phyloP scores from a whole-genome alignment of 2,797 vertebrate genomes.

The Centroberyx gerrardi region DNA sequence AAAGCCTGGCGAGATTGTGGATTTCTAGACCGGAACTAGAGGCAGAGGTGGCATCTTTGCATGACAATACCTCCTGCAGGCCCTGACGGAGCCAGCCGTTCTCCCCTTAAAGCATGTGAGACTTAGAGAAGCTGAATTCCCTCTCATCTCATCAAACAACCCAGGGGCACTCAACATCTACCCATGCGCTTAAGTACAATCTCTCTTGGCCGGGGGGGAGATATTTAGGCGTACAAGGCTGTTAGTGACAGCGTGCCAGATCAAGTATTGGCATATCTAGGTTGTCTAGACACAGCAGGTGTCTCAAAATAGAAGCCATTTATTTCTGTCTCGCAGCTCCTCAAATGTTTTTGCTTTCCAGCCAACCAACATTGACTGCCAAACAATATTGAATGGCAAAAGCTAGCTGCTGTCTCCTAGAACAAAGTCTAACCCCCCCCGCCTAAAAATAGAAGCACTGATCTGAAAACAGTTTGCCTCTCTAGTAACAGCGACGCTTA shows the following conservation, averaged over 20 bases:
- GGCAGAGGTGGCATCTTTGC: constrained; percentile 27
- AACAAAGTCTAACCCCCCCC: neutral
- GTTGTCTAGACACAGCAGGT: constrained; percentile 65
- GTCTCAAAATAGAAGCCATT: constrained; percentile 65
- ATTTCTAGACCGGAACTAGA: constrained; percentile 24
- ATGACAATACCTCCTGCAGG: constrained; percentile 5
- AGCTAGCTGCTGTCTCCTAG: neutral
- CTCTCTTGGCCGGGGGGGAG: constrained; percentile 30
- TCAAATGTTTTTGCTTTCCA: constrained; percentile 33
- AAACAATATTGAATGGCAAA: constrained; percentile 30
- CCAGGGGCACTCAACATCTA: constrained; percentile 32
- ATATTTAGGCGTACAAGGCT: constrained; percentile 34
- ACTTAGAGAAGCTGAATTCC: constrained; percentile 19
- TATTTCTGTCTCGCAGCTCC: constrained; percentile 55
- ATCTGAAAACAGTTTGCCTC: neutral
- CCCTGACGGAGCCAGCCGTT: constrained; percentile 18
- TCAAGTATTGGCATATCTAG: constrained; percentile 63
- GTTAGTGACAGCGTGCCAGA: constrained; percentile 47
- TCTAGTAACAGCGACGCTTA: neutral
- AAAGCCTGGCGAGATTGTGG: constrained; percentile 11
- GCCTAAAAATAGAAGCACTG: neutral
- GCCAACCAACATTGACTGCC: constrained; percentile 36
- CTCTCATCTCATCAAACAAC: constrained; percentile 48
- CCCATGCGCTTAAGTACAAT: constrained; percentile 24
- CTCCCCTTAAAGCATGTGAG: constrained; percentile 8